Evolutionary conservation across 2,888 invertebrate genomes (phyloP), one percentile per base, ranked within the genome.

Genomic region (Pantelozetes paolii): DNA sequence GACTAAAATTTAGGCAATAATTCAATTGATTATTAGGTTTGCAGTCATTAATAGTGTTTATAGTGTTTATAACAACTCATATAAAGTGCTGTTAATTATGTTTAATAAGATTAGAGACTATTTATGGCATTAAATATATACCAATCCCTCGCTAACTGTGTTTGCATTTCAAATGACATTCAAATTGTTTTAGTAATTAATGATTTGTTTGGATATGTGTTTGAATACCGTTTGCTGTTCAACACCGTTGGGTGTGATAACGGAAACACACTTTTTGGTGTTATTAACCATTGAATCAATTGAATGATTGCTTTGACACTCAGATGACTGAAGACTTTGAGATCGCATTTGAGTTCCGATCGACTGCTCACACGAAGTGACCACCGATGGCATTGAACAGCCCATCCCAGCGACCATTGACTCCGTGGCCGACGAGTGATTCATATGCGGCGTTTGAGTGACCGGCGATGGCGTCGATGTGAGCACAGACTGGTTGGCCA

Each of bases 221-320:
- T 36, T 5, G 36, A 5, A 23, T 75, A 77, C 77, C 72, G 77
- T 77, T 74, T 77, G 77, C 26, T 77, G 77, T 59, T 77, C 77
- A n/a, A 77, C 77, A 9, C 77, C 77, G 54, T 77, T 77, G 40
- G 70, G 75, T 9, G 77, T 77, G 36, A 77, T 72, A 40, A 76
- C 50, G 2, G 20, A 30, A 36, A 36, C 36, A 6, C 64, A 26
- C n/a, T 11, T 11, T 20, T 40, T 62, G 26, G n/a, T 23, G n/a
- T 18, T 57, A 23, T 57, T 57, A 13, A 18, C 3, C 57, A 57
- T 26, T 18, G 57, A 57, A 57, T 57, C 57, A 28, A 8, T n/a
- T 3, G 48, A 48, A n/a, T 15, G n/a, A 8, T 8, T 28, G 11
- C 15, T 57, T 2, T n/a, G 26, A 8, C 2, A 26, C 5, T 30